phyloP scores from a whole-genome alignment of 1,140 invertebrate species.

The Neodiprion virginianus region DNA sequence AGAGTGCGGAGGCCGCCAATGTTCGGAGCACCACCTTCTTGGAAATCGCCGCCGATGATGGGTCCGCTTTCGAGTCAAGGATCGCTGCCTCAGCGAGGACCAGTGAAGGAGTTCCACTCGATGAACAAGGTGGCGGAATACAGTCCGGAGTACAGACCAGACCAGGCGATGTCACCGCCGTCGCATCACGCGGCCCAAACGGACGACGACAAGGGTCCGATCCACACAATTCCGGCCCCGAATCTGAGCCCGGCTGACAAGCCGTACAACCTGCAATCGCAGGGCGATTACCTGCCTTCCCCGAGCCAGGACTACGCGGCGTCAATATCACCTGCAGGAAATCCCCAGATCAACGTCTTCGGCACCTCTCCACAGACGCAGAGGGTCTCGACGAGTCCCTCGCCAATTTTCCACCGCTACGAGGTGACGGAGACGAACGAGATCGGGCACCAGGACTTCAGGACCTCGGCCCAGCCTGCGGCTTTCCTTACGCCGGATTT shows the following conservation, averaged over 20 bases:
- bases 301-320: not conserved
- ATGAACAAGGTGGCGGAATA: slow-evolving; percentile 47
- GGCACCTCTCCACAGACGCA: slow-evolving; percentile 29
- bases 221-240: slow-evolving; percentile 83
- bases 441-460: slow-evolving; percentile 36
- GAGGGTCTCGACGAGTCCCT: slow-evolving; percentile 37
- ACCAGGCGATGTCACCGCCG: slow-evolving; percentile 34
- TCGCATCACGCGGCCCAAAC: slow-evolving; percentile 38
- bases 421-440: slow-evolving; percentile 52
- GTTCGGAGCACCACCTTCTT: slow-evolving; percentile 43
- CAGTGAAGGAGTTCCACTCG: slow-evolving; percentile 45
- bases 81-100: slow-evolving; percentile 37
- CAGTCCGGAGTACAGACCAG: slow-evolving; percentile 42
- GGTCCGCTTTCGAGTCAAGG: slow-evolving; percentile 36
- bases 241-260: slow-evolving; percentile 67
- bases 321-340: not conserved
- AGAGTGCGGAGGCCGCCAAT: slow-evolving; percentile 43
- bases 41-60: slow-evolving; percentile 47
- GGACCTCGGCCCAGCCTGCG: slow-evolving; percentile 31
- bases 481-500: slow-evolving; percentile 40
- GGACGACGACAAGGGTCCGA: slow-evolving; percentile 72
- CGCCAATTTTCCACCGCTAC: slow-evolving; percentile 41
- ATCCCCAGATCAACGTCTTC: slow-evolving; percentile 23
- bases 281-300: not conserved
- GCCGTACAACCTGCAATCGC: slow-evolving; percentile 32